phyloP scores from a whole-genome alignment of 1,140 invertebrate species.

The Cydia strobilella region DNA sequence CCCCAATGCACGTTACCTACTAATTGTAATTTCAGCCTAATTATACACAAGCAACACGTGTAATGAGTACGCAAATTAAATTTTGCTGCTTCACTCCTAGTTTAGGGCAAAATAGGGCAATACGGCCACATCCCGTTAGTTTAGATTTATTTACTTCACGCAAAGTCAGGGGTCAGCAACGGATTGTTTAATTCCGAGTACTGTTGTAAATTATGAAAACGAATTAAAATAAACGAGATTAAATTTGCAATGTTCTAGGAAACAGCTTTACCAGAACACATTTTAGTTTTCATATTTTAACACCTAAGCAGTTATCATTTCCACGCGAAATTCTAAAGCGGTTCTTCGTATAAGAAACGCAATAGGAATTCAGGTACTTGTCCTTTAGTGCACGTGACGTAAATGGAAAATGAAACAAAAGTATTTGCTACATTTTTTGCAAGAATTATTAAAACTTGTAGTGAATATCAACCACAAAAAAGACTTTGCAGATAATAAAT shows the following conservation, averaged over 20 bases:
- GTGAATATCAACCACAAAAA: constrained; percentile 8
- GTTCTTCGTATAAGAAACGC: too few species aligned
- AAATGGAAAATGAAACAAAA: too few species aligned
- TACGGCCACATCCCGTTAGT: neutral
- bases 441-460: neutral
- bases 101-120: neutral
- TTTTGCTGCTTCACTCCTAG: constrained; percentile 7
- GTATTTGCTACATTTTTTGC: too few species aligned
- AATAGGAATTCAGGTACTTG: too few species aligned
- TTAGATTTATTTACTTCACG: constrained; percentile 8
- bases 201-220: neutral
- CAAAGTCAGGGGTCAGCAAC: neutral
- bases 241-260: neutral
- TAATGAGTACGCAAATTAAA: constrained; percentile 11
- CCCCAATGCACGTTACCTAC: too few species aligned
- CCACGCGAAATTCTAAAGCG: too few species aligned
- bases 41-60: neutral
- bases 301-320: too few species aligned
- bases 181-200: neutral
- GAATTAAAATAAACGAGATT: neutral
- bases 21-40: neutral
- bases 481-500: constrained; percentile 30
- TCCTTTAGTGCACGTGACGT: too few species aligned
- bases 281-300: neutral
- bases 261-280: neutral